Evolutionary conservation across 1,140 invertebrate species (phyloP), one percentile per base, ranked within the genome.

Genomic region (Drosophila parabipectinata): DNA sequence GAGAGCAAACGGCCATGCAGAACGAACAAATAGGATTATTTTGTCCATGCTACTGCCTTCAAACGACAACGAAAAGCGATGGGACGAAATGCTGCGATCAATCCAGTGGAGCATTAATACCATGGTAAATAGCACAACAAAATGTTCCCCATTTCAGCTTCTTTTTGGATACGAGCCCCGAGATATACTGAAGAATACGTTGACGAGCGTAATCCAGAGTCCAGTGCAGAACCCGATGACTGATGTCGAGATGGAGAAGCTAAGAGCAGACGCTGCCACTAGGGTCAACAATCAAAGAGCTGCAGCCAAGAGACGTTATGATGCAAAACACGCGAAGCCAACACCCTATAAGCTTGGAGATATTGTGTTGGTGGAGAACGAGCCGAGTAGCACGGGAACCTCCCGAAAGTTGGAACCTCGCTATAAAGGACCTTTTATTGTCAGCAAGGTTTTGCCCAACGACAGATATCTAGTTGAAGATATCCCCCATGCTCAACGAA

Each of bases 291-390:
- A 57, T 34, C 28, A 56, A 12, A 24, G 39, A 30, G 28, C 54
- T 24, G 30, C 14, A 14, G 54, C 53, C 9, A 75, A 71, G 26
- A 59, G 44, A 50, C 37, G 62, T 0, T 72, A 61, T 30, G 67
- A 75, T 56, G 8, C 32, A 28, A 28, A 28, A 28, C 5, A 28
- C 5, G 26, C 26, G 1, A 28, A 28, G 26, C 26, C 26, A 28
- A 28, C 26, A 6, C 5, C 26, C 5, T 28, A 28, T 28, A 28
- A 28, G 26, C 26, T 6, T 6, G 26, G 26, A 28, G 26, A 28
- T 28, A 28, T 7, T 28, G 26, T 28, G 26, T 7, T 28, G 26
- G 26, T 28, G 5, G 6, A 28, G 26, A 28, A 28, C 6, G 26
- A 28, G 26, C 5, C 26, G 26, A 28, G 26, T 7, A 28, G 26